Evolutionary conservation across 2,888 invertebrate genomes (phyloP), one percentile per base, ranked within the genome.

Genomic region (Aspidiotus destructor): DNA sequence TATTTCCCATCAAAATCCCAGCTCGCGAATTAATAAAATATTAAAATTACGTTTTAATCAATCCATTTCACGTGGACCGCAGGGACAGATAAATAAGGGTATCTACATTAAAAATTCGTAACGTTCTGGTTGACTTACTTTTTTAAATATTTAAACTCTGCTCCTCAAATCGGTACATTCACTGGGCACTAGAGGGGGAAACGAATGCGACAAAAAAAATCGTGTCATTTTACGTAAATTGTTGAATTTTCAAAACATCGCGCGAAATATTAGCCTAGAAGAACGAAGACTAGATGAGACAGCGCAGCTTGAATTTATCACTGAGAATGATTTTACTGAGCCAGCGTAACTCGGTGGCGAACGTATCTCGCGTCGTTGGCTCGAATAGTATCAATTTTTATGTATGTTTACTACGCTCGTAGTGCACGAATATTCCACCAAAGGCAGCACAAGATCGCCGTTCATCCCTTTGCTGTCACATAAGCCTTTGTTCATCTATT

Each of bases 261-360:
- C 48, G n/a, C 48, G 48, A 11, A 48, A 48, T 48, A 13, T 48
- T n/a, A 48, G 28, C 28, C 28, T 28, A 48, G n/a, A 48, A 11
- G 48, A 48, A 48, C 48, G 48, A 48, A n/a, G 48, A 48, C 60
- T 58, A 67, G 58, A 60, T 58, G 15, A 67, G 58, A 28, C n/a
- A 11, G 13, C 55, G 52, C 48, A 44, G 15, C 48, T 58, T 17
- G 52, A 48, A 60, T 58, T 48, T 44, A 58, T 58, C 67, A 67
- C 60, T n/a, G 40, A 52, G 67, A 58, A 58, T 60, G 63, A 28
- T 54, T 54, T 63, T 63, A 63, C 54, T 54, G 54, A 41, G 63
- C 54, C 54, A 52, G 63, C 54, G 52, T 41, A 63, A 54, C 54
- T 63, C 63, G n/a, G 55, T 54, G 41, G 41, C 63, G 54, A 62